phyloP scores from a whole-genome alignment of 2,888 invertebrate species.

The Lithophane socia region DNA sequence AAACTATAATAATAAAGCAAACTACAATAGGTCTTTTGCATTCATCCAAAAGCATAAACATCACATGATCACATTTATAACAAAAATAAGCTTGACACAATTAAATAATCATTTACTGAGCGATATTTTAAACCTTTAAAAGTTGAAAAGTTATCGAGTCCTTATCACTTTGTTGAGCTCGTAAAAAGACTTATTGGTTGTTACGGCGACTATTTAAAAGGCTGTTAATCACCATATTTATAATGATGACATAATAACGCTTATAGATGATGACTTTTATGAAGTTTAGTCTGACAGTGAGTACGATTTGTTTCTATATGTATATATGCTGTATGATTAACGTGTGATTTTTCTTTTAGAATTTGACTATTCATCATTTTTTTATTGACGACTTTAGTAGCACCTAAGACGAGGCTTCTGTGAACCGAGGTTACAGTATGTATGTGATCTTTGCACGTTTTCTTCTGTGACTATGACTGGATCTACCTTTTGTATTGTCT shows the following conservation, averaged over 20 bases:
- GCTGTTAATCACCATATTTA: conserved; percentile 22
- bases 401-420: neutral
- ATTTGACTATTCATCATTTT: neutral
- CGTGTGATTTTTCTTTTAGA: neutral
- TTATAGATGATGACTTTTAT: conserved; percentile 17
- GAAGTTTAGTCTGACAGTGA: neutral
- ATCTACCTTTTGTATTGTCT: neutral
- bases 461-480: neutral
- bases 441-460: neutral
- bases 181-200: conserved; percentile 14
- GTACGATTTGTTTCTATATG: neutral
- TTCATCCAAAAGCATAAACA: neutral
- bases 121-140: neutral
- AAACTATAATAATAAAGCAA: neutral
- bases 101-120: neutral
- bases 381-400: neutral
- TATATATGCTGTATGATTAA: neutral
- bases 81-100: conserved; percentile 10
- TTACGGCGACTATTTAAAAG: conserved; percentile 12
- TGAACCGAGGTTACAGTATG: neutral
- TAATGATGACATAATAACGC: conserved; percentile 45
- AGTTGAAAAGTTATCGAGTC: conserved; percentile 4
- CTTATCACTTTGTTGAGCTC: conserved; percentile 35
- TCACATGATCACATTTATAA: no score
- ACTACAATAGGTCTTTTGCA: neutral